Base-by-base conservation (phyloP, 2,113 vertebrate genomes). In the Athene cunicularia region DNA sequence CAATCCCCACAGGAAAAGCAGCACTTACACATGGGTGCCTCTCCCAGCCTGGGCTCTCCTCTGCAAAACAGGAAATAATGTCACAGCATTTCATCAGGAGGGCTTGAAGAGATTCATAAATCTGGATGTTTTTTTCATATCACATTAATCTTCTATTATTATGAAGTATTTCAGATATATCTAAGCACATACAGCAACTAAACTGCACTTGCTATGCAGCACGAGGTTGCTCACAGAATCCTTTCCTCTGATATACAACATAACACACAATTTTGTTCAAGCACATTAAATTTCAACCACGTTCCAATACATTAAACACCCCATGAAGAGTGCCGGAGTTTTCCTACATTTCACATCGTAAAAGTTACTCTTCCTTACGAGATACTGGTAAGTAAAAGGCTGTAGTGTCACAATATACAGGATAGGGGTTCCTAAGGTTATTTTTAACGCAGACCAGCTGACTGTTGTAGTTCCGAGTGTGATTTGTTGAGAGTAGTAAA, bases 381-480 rank as follows among this genome's bases (percentile, higher is more conserved):
- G 23, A 19, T 1, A 27, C 3, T 18, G 2, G 4, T 24, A 88
- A 93, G 80, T 22, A 64, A 55, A 71, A 71, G 37, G n/a, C 70
- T 60, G n/a, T 7, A 50, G 52, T 39, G 70, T 43, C 90, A 67
- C 23, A 56, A 73, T 4, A 13, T 8, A 56, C 41, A 71, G 49
- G 35, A 20, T 11, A 43, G 27, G 35, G 68, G 59, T 27, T 72
- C 59, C 28, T 17, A 9, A 8, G 32, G 56, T 84, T 81, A 62
- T 93, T 93, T 87, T 85, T 84, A 96, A 68, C 32, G 47, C 39
- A 53, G 35, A 8, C 39, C 80, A 91, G 80, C 53, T 85, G 73
- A 63, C 81, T 71, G 41, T 0, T 52, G 60, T 2, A 59, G 64
- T 23, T 87, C 70, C 74, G n/a, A 26, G 37, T 8, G 8, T 0